Percentiles rank a stretch among this genome's conserved stretches.
These are phyloP conservation scores for Cassiopea xamachana DNA, from an alignment of 30 jellyfish, hydroid and myxozoan species.

Conservation along the genomic window DNA sequence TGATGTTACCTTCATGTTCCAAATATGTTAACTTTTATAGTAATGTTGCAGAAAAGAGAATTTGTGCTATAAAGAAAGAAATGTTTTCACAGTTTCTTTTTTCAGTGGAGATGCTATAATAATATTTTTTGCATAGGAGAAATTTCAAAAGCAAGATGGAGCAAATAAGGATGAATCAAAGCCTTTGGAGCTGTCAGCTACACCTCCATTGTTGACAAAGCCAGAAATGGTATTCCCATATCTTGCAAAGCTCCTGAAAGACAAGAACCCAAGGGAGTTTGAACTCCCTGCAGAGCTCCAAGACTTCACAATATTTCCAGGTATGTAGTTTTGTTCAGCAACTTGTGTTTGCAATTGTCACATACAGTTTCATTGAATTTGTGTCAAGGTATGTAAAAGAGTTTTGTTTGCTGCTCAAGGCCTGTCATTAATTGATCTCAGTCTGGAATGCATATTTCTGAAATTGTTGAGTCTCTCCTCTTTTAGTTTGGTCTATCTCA, in stretches of 20 bases:
- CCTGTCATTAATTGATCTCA: too few species aligned
- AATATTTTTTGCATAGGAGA: constrained; percentile 29
- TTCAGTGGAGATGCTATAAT: not conserved
- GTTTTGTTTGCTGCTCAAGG: too few species aligned
- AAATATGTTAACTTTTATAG: too few species aligned
- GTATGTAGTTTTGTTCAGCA: constrained; percentile 30
- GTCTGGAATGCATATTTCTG: too few species aligned
- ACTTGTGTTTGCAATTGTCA: not conserved
- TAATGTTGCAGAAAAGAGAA: too few species aligned
- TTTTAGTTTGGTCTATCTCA: too few species aligned
- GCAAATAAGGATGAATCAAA: constrained; percentile 48
- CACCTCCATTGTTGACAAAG: constrained; percentile 22
- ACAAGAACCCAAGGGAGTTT: constrained; percentile 95
- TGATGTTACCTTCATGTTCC: too few species aligned
- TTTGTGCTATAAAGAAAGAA: too few species aligned
- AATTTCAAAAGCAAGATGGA: constrained; percentile 68
- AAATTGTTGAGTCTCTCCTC: too few species aligned
- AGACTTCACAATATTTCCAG: constrained; percentile 96
- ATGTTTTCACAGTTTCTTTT: not conserved
- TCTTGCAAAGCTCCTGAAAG: constrained; percentile 76
- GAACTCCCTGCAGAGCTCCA: constrained; percentile 84
- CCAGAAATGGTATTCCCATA: constrained; percentile 74
- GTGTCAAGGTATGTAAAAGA: too few species aligned
- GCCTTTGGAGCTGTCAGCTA: constrained; percentile 12
- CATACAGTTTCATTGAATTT: too few species aligned